Conservation (phyloP, 2,888 invertebrate species). For the Drosophila acutilabella region DNA sequence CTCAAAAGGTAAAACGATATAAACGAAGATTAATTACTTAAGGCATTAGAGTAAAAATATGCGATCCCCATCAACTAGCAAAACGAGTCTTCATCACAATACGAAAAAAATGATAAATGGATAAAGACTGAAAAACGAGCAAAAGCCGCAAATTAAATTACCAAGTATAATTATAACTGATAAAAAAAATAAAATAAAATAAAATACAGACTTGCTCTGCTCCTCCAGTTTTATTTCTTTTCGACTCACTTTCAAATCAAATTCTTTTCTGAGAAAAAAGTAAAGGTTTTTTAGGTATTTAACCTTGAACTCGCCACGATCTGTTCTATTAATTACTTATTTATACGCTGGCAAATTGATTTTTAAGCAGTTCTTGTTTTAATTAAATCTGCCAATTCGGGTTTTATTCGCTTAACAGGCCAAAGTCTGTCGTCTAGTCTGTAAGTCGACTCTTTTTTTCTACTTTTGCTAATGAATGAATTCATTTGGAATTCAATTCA, state of each 20-base stretch:
- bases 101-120: conserved; percentile 64
- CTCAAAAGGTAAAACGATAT: conserved; percentile 24
- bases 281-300: conserved; percentile 28
- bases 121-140: conserved; percentile 44
- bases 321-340: conserved; percentile 65
- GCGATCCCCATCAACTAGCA: conserved; percentile 15
- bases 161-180: conserved; percentile 47
- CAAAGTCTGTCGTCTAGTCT: conserved; percentile 1
- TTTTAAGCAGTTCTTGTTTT: conserved; percentile 58
- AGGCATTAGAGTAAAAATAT: conserved; percentile 38
- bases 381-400: conserved; percentile 36
- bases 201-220: conserved; percentile 7
- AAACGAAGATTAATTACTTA: conserved; percentile 63
- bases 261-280: conserved; percentile 12
- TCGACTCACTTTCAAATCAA: conserved; percentile 31
- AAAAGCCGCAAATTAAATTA: conserved; percentile 69
- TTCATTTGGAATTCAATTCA: conserved; percentile 26
- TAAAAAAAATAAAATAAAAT: conserved; percentile 3
- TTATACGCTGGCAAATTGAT: conserved; percentile 64
- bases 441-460: conserved; percentile 1
- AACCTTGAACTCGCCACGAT: conserved; percentile 68
- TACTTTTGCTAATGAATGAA: conserved; percentile 44
- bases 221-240: conserved; percentile 18
- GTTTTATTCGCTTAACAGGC: conserved; percentile 38
- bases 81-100: conserved; percentile 38